phyloP scores from a whole-genome alignment of 2,888 invertebrate genomes.

The Machimus atricapillus region DNA sequence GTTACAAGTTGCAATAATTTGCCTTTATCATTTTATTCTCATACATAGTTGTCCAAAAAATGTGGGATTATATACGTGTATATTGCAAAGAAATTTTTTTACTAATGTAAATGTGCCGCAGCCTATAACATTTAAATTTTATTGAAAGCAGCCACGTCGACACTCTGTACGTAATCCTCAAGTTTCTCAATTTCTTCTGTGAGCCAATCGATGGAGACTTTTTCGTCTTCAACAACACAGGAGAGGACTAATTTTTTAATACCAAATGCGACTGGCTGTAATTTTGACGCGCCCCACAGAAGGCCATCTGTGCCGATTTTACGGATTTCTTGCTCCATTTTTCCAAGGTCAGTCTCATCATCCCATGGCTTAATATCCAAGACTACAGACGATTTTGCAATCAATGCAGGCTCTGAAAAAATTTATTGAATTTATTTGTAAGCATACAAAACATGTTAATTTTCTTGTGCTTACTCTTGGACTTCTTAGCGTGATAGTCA shows the following conservation, averaged over 20 bases:
- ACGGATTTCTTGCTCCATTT: conserved; percentile 81
- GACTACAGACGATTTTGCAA: conserved; percentile 94
- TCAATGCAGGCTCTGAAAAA: conserved; percentile 75
- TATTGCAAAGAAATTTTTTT: conserved; percentile 3
- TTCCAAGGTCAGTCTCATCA: conserved; percentile 91
- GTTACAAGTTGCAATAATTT: background rate
- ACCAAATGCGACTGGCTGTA: conserved; percentile 90
- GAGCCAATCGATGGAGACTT: conserved; percentile 87
- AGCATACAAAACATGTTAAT: background rate
- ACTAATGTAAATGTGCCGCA: background rate
- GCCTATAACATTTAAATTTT: conserved; percentile 71
- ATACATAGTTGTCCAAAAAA: background rate
- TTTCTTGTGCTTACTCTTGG: conserved; percentile 71
- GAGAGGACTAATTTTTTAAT: conserved; percentile 91
- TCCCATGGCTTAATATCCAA: conserved; percentile 92
- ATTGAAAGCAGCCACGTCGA: conserved; percentile 95
- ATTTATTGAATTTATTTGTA: background rate
- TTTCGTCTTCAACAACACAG: conserved; percentile 95
- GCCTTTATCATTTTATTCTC: background rate
- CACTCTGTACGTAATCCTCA: conserved; percentile 89
- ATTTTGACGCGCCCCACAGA: conserved; percentile 92
- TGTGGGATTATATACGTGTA: background rate
- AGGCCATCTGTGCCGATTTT: conserved; percentile 83
- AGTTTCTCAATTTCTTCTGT: conserved; percentile 84
- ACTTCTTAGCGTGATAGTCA: conserved; percentile 90